Base-by-base conservation (phyloP, 2,797 vertebrate genomes). In the Girardinus metallicus region DNA sequence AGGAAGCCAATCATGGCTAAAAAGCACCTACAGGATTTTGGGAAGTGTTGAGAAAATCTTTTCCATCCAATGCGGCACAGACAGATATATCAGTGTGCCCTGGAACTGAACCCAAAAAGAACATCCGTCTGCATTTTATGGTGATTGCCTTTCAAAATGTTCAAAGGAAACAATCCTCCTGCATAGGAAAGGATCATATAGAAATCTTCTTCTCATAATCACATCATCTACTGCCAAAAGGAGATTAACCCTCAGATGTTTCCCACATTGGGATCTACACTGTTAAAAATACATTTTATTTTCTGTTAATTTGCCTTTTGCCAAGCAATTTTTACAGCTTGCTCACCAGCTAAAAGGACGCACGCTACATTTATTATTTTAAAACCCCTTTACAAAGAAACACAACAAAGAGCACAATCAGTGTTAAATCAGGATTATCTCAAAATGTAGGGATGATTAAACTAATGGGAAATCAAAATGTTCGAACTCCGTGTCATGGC, bases 1-100 rank as follows among this genome's bases (percentile, higher is more conserved):
- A 86, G 76, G 85, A 85, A 76, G 80, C 68, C 85, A 87, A 92
- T 91, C 86, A 84, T 62, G 74, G 74, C 82, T 85, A 85, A 93
- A 93, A 80, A 87, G 86, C 85, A 85, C 80, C 83, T 79, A 60
- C 34, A 84, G 87, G 84, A 89, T 89, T 90, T 85, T 77, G 79
- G 73, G 86, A 71, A 88, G 85, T 85, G 87, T 87, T 85, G 82
- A 78, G 76, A 89, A 87, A 79, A 73, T 90, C 75, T 86, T 83
- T 81, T 88, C 76, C 71, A 60, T 85, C 75, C 71, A 12, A 47
- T 57, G 18, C 43, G 68, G 60, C 39, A 26, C 13, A 78, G 84
- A 90, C 79, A 70, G 84, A 87, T 86, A 83, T 73, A 60, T 84
- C 82, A 51, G 79, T 81, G 74, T 81, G 75, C 34, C 68, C 39